Evolutionary conservation across 1,140 invertebrate genomes (phyloP).

Genomic region (Caenorhabditis latens): DNA sequence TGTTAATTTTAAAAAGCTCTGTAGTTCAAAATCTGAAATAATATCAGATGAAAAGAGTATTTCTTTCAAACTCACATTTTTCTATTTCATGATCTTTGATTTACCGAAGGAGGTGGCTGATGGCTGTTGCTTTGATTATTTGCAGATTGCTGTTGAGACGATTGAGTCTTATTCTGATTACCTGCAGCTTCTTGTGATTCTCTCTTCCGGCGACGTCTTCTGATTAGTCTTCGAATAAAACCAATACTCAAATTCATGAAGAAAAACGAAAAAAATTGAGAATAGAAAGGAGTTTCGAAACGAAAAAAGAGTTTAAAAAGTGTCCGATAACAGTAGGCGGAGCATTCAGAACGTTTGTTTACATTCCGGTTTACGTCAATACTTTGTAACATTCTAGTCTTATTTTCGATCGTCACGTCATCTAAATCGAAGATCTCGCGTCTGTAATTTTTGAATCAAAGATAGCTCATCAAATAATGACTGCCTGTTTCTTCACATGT

Average conservation of each 20-base stretch:
- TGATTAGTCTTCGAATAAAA: constrained; percentile 5
- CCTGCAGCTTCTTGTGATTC: not conserved
- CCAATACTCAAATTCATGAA: not conserved
- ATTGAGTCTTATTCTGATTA: not conserved
- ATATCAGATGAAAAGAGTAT: not conserved
- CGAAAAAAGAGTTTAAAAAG: constrained; percentile 16
- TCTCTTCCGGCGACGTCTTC: constrained; percentile 7
- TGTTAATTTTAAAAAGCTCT: too few species aligned
- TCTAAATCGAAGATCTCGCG: too few species aligned
- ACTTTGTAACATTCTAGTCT: not conserved
- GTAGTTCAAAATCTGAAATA: too few species aligned
- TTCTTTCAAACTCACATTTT: not conserved
- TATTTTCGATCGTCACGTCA: too few species aligned
- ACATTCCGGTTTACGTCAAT: constrained; percentile 14
- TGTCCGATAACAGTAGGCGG: constrained; percentile 3
- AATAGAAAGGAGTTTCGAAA: constrained; percentile 1
- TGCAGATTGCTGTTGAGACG: not conserved
- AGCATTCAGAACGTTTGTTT: not conserved
- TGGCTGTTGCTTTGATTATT: not conserved
- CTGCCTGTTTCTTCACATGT: too few species aligned
- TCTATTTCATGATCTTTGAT: not conserved
- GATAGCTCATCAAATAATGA: too few species aligned
- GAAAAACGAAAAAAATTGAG: not conserved
- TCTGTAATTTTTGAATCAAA: too few species aligned
- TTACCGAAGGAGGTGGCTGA: not conserved